These are phyloP conservation scores for Drosophila kurseongensis DNA, from an alignment of 1,140 invertebrate genomes.

Conservation along the genomic window DNA sequence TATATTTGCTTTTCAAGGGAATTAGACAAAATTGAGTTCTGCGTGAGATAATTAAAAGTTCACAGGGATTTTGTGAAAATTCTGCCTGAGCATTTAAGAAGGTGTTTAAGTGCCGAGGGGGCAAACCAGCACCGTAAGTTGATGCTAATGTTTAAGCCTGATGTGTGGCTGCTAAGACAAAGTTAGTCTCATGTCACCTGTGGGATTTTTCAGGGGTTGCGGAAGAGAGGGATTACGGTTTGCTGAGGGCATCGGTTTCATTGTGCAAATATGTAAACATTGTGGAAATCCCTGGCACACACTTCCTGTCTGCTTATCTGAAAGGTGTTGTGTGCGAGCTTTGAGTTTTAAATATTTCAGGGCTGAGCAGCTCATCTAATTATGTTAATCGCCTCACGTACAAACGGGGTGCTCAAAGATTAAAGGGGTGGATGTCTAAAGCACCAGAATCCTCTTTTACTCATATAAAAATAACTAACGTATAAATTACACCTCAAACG, in stretches of 20 bases:
- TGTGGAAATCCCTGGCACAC: slow-evolving; percentile 29
- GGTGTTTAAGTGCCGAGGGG: slow-evolving; percentile 36
- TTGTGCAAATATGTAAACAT: slow-evolving; percentile 66
- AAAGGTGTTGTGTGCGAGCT: slow-evolving; percentile 28
- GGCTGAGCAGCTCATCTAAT: slow-evolving; percentile 50
- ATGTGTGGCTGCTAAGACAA: slow-evolving; percentile 46
- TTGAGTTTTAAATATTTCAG: slow-evolving; percentile 33
- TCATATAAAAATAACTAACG: background rate
- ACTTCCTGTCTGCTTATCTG: slow-evolving; percentile 24
- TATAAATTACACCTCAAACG: background rate
- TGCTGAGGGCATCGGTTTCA: slow-evolving; percentile 28
- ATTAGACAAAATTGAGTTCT: background rate
- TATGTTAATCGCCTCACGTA: slow-evolving; percentile 59
- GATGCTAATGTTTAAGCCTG: slow-evolving; percentile 36
- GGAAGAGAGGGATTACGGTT: background rate
- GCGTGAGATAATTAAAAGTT: slow-evolving; percentile 25
- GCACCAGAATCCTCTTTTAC: background rate
- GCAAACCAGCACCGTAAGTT: slow-evolving; percentile 40
- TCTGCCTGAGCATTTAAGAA: slow-evolving; percentile 40
- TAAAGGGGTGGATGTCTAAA: slow-evolving; percentile 1
- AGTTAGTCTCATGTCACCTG: slow-evolving; percentile 55
- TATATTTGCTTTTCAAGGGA: background rate
- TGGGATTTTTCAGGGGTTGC: slow-evolving; percentile 18
- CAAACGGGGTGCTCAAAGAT: slow-evolving; percentile 6
- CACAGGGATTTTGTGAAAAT: slow-evolving; percentile 17